Evolutionary conservation across 2,888 invertebrate species (phyloP).

Genomic region (Heliconius charithonia): DNA sequence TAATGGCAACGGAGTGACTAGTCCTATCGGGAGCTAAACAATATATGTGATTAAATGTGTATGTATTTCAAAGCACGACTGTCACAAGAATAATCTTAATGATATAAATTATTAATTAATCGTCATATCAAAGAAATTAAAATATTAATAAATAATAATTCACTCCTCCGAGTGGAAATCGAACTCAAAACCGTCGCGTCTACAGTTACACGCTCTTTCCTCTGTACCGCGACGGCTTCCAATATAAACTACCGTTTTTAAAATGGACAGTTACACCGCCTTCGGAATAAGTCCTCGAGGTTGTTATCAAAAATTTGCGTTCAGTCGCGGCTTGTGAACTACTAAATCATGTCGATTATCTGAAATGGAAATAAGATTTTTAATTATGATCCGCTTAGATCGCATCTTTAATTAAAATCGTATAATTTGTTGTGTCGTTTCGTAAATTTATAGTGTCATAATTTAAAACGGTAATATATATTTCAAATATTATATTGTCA

Average conservation of each 20-base stretch:
- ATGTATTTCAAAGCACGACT: too few relatives aligned
- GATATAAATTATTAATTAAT: too few relatives aligned
- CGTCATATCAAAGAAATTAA: too few relatives aligned
- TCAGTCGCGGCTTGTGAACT: conserved; percentile 45
- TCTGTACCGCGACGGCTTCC: too few relatives aligned
- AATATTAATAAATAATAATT: too few relatives aligned
- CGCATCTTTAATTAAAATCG: conserved; percentile 49
- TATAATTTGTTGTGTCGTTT: conserved; percentile 37
- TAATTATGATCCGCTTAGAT: conserved; percentile 61
- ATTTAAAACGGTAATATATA: not conserved
- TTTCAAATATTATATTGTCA: not conserved
- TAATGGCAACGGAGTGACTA: too few relatives aligned
- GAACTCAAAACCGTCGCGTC: too few relatives aligned
- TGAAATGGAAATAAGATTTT: conserved; percentile 65
- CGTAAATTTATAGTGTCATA: conserved; percentile 26
- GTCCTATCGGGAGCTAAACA: too few relatives aligned
- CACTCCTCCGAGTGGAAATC: too few relatives aligned
- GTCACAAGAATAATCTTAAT: too few relatives aligned
- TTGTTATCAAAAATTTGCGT: conserved; percentile 53
- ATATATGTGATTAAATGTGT: too few relatives aligned
- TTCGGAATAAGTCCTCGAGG: conserved; percentile 48
- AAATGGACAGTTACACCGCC: not conserved
- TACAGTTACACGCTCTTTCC: too few relatives aligned
- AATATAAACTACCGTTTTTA: not conserved
- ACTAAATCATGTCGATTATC: conserved; percentile 47